Evolutionary conservation across 2,797 vertebrate species (phyloP), one percentile per base, ranked within the genome.

Genomic region (Enteromius treurensis): DNA sequence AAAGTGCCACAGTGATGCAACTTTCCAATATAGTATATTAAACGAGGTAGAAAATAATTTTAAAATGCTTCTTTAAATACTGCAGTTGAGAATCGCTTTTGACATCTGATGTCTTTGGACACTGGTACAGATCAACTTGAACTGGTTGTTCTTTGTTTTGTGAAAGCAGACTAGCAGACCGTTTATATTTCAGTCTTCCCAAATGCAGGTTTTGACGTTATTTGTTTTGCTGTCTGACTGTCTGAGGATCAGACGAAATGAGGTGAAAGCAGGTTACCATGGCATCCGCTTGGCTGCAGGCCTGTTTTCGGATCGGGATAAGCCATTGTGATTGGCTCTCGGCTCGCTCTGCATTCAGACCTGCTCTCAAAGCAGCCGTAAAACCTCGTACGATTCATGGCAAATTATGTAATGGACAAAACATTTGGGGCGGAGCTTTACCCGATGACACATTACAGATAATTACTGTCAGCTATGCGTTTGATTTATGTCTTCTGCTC

Each of bases 201-300:
- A 23, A 80, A 58, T 45, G 23, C 34, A 70, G 51, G 34, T 34
- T 80, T 80, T 69, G 26, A 34, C 19, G 11, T 80, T 45, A 80
- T 80, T 62, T 73, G 37, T 71, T 80, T 71, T 80, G 79, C 79
- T 13, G 40, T 45, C 67, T 45, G 79, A 64, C 79, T 81, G 55
- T 81, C 69, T 81, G 45, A 75, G 74, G 80, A 65, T 82, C 80
- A 67, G 80, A 40, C 10, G 15, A 67, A 67, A 75, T 82, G 45
- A 74, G 60, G 60, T 67, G 70, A 82, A 75, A 67, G 58, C 60
- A 62, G 83, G 77, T 80, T 84, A 76, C 58, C 77, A 53, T 40
- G 58, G 69, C 58, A 75, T 80, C 60, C 40, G 34, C 19, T 75
- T 58, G 78, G 77, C 83, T 68, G 58, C 68, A 37, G 68, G 68